Conservation (phyloP, 2,888 invertebrate genomes). For the Drosophila prostipennis region DNA sequence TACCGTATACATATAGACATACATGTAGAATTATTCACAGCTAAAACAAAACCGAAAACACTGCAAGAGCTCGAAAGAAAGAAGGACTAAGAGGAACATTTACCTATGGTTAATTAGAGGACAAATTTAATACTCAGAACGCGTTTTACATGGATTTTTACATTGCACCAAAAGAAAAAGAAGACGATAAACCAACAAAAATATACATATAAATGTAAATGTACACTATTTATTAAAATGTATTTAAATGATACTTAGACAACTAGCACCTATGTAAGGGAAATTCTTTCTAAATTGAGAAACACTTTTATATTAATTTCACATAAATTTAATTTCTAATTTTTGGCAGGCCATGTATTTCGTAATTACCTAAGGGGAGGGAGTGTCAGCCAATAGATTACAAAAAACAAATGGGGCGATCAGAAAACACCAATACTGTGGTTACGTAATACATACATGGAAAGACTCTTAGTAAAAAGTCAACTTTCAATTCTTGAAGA, state of each 20-base stretch:
- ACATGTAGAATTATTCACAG: constrained; percentile 34
- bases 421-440: too few species aligned
- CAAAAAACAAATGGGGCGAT: too few species aligned
- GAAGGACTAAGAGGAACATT: constrained; percentile 22
- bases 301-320: not conserved
- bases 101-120: constrained; percentile 54
- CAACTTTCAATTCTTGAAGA: too few species aligned
- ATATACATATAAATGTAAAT: constrained; percentile 38
- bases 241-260: constrained; percentile 49
- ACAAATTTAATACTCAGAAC: constrained; percentile 61
- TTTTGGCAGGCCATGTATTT: too few species aligned
- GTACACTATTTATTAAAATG: constrained; percentile 47
- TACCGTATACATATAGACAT: constrained; percentile 48
- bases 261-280: constrained; percentile 31
- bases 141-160: constrained; percentile 80
- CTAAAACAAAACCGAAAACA: constrained; percentile 39
- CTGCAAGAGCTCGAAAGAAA: constrained; percentile 11
- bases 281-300: not conserved
- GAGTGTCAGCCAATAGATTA: too few species aligned
- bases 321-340: not conserved
- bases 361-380: too few species aligned
- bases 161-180: constrained; percentile 72
- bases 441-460: too few species aligned
- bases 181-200: constrained; percentile 33
- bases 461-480: too few species aligned